phyloP scores from a whole-genome alignment of 2,888 invertebrate genomes.

The Habroteleia sp. region DNA sequence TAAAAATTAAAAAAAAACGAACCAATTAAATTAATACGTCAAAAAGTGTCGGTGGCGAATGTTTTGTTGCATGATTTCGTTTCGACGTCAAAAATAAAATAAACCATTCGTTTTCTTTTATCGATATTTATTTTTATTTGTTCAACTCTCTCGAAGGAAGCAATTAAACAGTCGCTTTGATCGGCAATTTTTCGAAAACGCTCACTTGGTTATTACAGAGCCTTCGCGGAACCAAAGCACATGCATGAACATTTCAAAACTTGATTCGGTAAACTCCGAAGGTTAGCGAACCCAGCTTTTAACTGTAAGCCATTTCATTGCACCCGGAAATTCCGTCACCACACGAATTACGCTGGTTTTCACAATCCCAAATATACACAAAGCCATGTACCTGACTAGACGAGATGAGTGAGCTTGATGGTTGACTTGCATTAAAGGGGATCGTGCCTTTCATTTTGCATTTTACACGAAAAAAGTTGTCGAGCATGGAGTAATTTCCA shows the following conservation, averaged over 20 bases:
- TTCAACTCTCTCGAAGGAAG: conserved; percentile 3
- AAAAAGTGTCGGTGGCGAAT: conserved; percentile 16
- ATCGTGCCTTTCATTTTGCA: conserved; percentile 35
- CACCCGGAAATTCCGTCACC: conserved; percentile 61
- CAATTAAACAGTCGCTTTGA: conserved; percentile 40
- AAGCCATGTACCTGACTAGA: conserved; percentile 54
- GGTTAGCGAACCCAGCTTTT: conserved; percentile 56
- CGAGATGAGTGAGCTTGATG: conserved; percentile 50
- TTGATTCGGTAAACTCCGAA: conserved; percentile 56
- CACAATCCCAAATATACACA: conserved; percentile 60
- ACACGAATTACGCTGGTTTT: conserved; percentile 61
- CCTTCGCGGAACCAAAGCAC: conserved; percentile 26
- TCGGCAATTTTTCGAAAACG: conserved; percentile 29
- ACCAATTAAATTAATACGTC: conserved; percentile 24
- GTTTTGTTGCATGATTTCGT: conserved; percentile 14
- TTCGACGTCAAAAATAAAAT: conserved; percentile 6
- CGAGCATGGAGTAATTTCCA: too few species aligned
- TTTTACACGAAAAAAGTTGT: conserved; percentile 35
- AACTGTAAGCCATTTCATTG: conserved; percentile 82
- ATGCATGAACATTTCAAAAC: conserved; percentile 51
- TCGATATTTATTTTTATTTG: conserved; percentile 1
- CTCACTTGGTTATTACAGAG: conserved; percentile 28
- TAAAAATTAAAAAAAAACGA: too few species aligned
- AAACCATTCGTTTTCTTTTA: conserved; percentile 17
- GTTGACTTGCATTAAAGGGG: conserved; percentile 51